Evolutionary conservation across 1,140 invertebrate species (phyloP), one percentile per base, ranked within the genome.

Genomic region (Drosophila repletoides): DNA sequence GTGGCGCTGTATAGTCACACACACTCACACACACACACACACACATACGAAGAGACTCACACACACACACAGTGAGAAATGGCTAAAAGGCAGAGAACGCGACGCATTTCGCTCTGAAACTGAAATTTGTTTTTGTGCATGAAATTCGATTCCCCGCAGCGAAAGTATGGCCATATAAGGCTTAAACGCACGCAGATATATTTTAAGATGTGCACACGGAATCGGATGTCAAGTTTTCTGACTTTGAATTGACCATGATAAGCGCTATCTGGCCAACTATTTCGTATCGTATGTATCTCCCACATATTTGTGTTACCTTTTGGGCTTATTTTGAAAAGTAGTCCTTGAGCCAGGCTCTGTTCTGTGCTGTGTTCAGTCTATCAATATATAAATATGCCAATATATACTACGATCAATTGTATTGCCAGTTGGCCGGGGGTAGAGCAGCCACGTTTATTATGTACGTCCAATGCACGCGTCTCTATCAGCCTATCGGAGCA

Each of bases 111-210:
- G 68, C 68, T 68, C 72, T 53, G 68, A 65, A 65, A 64, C 34
- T 26, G 53, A 72, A 64, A 69, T 76, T 81, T 72, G 63, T 81
- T 76, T 76, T 81, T 81, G 77, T 83, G 40, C 72, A 66, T 81
- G 77, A 81, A 81, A 81, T 81, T 69, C 77, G 77, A 81, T 66
- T 72, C 77, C 77, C 40, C 36, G 48, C 36, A 40, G 49, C 71
- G 15, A 81, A 72, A 76, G 45, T 55, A 76, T 83, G 63, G n/a
- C 77, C 77, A 76, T 72, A 81, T 61, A 81, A 46, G 77, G 77
- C 46, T 67, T 81, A 83, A 76, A 28, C 29, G 26, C 33, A 43
- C 10, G 64, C 36, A 52, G 29, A 24, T 28, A 24, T 28, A 9
- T 34, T 55, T 46, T n/a, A 22, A 45, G 24, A 46, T 9, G 9